Conservation (phyloP, 1,140 invertebrate genomes). For the Acromyrmex echinatior region DNA sequence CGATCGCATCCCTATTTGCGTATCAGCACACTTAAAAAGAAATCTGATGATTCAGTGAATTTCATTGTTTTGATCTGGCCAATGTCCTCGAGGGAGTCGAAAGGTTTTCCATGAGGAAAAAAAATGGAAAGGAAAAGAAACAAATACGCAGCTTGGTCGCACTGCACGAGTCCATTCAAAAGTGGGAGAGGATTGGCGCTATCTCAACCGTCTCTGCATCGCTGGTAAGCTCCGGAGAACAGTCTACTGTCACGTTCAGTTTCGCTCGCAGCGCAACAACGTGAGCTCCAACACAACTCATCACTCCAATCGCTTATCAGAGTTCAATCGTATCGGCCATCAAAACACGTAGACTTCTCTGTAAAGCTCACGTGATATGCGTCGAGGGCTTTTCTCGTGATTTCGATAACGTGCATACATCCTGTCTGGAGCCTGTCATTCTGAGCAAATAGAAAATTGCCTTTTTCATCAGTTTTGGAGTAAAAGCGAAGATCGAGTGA, state of each 20-base stretch:
- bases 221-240: slow-evolving; percentile 26
- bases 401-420: slow-evolving; percentile 32
- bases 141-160: background rate
- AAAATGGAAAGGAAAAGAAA: background rate
- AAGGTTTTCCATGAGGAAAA: too few relatives aligned
- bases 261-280: slow-evolving; percentile 51
- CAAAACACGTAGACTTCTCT: slow-evolving; percentile 5
- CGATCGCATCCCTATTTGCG: background rate
- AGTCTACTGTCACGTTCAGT: slow-evolving; percentile 64
- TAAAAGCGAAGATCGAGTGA: slow-evolving; percentile 5
- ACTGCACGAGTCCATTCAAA: slow-evolving; percentile 10
- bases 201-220: slow-evolving; percentile 41
- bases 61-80: background rate
- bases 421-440: background rate
- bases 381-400: slow-evolving; percentile 37
- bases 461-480: background rate
- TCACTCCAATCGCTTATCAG: slow-evolving; percentile 18
- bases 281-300: slow-evolving; percentile 11
- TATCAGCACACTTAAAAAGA: background rate
- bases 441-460: background rate
- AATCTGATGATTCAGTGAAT: background rate
- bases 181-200: slow-evolving; percentile 61
- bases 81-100: background rate
- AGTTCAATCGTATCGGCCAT: background rate
- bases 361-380: background rate